Base-by-base conservation (phyloP, 2,797 vertebrate genomes). In the Pelobates cultripes region DNA sequence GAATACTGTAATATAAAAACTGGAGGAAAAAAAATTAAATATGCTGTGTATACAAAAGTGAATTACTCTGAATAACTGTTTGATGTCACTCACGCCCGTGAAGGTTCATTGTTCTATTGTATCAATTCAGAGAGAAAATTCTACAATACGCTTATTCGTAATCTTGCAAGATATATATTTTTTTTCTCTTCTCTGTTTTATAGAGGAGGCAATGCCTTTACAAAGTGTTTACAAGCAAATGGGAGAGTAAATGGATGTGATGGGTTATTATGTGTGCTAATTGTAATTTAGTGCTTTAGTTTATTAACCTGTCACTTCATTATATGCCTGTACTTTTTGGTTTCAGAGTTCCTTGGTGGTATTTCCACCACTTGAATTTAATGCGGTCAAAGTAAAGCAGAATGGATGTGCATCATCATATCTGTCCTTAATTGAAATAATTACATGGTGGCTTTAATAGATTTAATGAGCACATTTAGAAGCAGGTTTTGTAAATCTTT, bases 231-330 rank as follows among this genome's bases (percentile, higher is more conserved):
- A 64, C n/a, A 28, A 28, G 14, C 10, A 28, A 64, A 15, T 28
- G 41, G 43, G 42, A 70, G 53, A 70, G 40, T 69, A 77, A 77
- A 69, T 70, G 15, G 40, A 77, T 55, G 70, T 45, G 53, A 78
- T n/a, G 53, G 43, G 53, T 55, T 78, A 68, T 68, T 76, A 70
- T 57, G 47, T 77, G 40, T 68, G 45, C 7, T 77, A 77, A 69
- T 70, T 78, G 76, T 71, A 70, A 71, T 71, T 71, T 71, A 71
- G 53, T 71, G 51, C 68, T 71, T 71, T 43, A 60, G 68, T 71
- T 70, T 78, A 78, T 71, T 71, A 78, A 78, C 67, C 51, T 78
- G 68, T 78, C 77, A 78, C 77, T 43, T 14, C 53, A 43, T 61
- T 78, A 71, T 78, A 17, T 67, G 17, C 15, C 6, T 70, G 51